phyloP scores from a whole-genome alignment of 1,140 invertebrate species.

The Coptotermes formosanus region DNA sequence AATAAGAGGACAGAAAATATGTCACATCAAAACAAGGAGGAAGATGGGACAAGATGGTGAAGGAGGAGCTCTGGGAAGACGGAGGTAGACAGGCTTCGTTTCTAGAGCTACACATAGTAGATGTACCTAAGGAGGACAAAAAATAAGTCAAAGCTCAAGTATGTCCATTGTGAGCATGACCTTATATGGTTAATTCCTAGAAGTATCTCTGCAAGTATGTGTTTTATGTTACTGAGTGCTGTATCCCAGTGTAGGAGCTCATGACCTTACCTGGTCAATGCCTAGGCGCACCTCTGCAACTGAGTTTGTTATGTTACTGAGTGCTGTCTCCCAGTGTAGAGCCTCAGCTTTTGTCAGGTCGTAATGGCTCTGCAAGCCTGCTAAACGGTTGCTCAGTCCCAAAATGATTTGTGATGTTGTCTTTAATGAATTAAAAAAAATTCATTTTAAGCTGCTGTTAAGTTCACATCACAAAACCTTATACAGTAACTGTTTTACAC shows the following conservation, averaged over 20 bases:
- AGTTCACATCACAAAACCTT: no score
- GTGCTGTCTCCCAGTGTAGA: constrained; percentile 45
- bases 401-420: constrained; percentile 44
- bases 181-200: background rate
- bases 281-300: constrained; percentile 43
- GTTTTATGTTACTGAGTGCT: constrained; percentile 44
- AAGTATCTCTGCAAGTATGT: constrained; percentile 40
- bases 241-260: constrained; percentile 45
- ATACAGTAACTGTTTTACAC: no score
- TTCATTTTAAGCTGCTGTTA: background rate
- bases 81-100: no score
- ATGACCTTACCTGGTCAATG: constrained; percentile 37
- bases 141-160: no score
- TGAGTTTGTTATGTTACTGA: constrained; percentile 43
- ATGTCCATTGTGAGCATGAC: constrained; percentile 41
- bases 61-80: no score
- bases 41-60: no score
- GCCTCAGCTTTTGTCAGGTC: constrained; percentile 41
- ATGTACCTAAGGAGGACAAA: no score
- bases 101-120: no score
- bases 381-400: constrained; percentile 45
- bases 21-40: no score
- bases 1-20: no score
- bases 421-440: constrained; percentile 34
- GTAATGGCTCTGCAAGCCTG: constrained; percentile 43